Conservation (phyloP, 2,113 vertebrate species). For the Orientallactaga bullata region DNA sequence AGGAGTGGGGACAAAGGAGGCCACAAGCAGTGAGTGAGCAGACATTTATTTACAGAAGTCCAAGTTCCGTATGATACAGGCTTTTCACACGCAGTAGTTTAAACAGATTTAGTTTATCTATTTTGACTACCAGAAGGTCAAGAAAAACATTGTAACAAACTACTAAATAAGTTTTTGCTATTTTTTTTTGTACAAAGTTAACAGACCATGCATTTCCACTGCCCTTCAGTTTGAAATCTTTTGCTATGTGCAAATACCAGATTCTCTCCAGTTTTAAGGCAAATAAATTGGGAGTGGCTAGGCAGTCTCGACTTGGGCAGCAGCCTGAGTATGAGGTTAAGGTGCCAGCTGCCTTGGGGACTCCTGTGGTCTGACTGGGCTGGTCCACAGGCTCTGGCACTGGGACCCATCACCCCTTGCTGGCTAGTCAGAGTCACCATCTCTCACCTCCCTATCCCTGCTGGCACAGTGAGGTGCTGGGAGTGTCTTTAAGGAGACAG, state of each 20-base stretch:
- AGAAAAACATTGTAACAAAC: conserved; percentile 87
- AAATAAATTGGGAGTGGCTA: conserved; percentile 82
- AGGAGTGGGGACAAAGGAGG: not conserved
- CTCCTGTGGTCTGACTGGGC: not conserved
- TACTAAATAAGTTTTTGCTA: conserved; percentile 80
- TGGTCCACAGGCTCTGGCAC: not conserved
- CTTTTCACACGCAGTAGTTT: conserved; percentile 87
- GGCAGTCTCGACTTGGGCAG: not conserved
- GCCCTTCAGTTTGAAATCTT: conserved; percentile 80
- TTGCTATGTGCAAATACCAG: conserved; percentile 90
- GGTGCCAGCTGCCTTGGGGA: not conserved
- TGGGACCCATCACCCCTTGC: not conserved
- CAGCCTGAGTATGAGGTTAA: not conserved
- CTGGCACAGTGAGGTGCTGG: not conserved
- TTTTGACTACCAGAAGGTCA: conserved; percentile 85
- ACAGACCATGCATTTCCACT: conserved; percentile 85
- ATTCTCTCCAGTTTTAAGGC: conserved; percentile 90
- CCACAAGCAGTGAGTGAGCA: conserved; percentile 77
- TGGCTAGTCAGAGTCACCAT: not conserved
- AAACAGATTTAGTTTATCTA: conserved; percentile 73
- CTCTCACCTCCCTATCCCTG: not conserved
- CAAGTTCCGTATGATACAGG: conserved; percentile 90
- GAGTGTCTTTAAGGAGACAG: not conserved
- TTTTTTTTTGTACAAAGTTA: conserved; percentile 85
- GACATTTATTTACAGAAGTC: conserved; percentile 90